Evolutionary conservation across 2,888 invertebrate genomes (phyloP).

Genomic region (Nebria brevicollis): DNA sequence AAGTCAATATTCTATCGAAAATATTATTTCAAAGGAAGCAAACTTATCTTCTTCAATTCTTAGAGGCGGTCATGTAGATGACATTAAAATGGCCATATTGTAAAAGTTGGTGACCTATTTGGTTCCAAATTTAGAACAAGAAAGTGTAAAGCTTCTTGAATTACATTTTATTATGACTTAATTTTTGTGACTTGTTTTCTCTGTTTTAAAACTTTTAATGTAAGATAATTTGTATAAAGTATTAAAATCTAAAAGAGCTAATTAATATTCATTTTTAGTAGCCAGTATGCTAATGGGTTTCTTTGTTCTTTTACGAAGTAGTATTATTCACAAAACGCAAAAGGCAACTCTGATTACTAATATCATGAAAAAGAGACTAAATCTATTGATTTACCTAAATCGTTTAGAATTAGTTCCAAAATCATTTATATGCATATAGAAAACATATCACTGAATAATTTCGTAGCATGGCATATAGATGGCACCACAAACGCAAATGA

Average conservation of each 20-base stretch:
- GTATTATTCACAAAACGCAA: background rate
- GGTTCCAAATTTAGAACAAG: background rate
- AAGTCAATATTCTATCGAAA: too few relatives aligned
- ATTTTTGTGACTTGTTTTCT: background rate
- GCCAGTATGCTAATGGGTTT: background rate
- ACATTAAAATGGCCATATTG: background rate
- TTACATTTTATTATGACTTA: background rate
- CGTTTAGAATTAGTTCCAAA: too few relatives aligned
- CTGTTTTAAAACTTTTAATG: background rate
- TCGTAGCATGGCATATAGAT: too few relatives aligned
- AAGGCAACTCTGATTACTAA: background rate
- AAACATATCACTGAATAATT: too few relatives aligned
- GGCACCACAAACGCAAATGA: too few relatives aligned
- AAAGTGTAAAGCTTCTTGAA: background rate
- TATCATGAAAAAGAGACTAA: background rate
- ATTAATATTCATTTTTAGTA: conserved; percentile 1
- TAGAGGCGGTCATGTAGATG: too few relatives aligned
- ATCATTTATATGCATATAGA: too few relatives aligned
- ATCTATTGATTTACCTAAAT: too few relatives aligned
- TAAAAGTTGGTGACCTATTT: background rate
- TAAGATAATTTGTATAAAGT: background rate
- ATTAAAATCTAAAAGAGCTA: background rate
- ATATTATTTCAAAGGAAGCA: too few relatives aligned
- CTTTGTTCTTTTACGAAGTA: background rate
- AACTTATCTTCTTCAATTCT: too few relatives aligned